Conservation (phyloP, 2,113 vertebrate genomes). For the Hiodon alosoides region DNA sequence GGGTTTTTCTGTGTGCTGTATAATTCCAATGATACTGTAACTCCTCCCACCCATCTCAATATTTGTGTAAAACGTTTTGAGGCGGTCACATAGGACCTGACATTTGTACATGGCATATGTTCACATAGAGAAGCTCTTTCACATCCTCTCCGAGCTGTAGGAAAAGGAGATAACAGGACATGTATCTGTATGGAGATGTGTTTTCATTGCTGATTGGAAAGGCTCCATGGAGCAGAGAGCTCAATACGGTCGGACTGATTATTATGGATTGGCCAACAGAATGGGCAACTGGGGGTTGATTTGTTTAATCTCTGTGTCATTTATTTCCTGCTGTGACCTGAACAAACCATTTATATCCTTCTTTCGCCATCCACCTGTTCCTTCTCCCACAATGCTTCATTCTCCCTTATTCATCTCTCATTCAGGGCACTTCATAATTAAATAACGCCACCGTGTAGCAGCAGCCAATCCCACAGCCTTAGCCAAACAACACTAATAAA, state of each 20-base stretch:
- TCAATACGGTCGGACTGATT: slow-evolving; percentile 61
- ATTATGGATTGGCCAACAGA: slow-evolving; percentile 57
- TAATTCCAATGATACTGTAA: too few species aligned
- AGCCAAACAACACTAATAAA: slow-evolving; percentile 13
- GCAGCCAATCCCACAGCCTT: slow-evolving; percentile 21
- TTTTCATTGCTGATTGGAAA: slow-evolving; percentile 59
- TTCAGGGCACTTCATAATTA: slow-evolving; percentile 23
- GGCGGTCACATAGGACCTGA: too few species aligned
- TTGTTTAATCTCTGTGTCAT: slow-evolving; percentile 63
- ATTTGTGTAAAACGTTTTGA: neutral
- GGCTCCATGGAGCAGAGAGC: slow-evolving; percentile 53
- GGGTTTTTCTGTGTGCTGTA: neutral
- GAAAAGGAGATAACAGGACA: slow-evolving; percentile 45
- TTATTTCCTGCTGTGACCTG: slow-evolving; percentile 50
- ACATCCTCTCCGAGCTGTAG: slow-evolving; percentile 39
- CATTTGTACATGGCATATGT: neutral
- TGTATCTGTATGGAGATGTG: slow-evolving; percentile 25
- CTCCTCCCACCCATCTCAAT: neutral
- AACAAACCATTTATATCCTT: slow-evolving; percentile 37
- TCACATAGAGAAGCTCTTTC: slow-evolving; percentile 31
- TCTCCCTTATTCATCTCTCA: slow-evolving; percentile 18
- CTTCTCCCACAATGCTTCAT: slow-evolving; percentile 10
- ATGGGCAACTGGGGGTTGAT: slow-evolving; percentile 56
- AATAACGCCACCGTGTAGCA: slow-evolving; percentile 5
- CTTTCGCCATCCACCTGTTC: neutral